Conservation (phyloP, 2,888 invertebrate species). For the Nudaria mundana region DNA sequence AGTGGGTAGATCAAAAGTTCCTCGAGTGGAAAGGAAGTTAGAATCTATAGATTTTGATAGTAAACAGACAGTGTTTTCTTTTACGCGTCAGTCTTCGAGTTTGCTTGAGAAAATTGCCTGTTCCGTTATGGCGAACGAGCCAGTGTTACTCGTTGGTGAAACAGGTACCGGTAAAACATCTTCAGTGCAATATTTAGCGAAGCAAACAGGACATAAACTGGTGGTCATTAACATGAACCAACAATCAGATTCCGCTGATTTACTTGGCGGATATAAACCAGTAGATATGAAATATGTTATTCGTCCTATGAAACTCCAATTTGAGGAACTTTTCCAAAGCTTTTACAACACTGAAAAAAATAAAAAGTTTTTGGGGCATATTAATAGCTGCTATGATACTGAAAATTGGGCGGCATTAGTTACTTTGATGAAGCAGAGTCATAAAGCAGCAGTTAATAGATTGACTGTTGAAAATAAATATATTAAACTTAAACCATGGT, state of each 20-base stretch:
- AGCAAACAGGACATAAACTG: slow-evolving; percentile 90
- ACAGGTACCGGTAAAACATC: slow-evolving; percentile 99
- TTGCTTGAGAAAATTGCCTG: slow-evolving; percentile 94
- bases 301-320: slow-evolving; percentile 90
- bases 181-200: slow-evolving; percentile 94
- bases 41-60: slow-evolving; percentile 59
- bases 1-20: slow-evolving; percentile 86
- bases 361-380: slow-evolving; percentile 88
- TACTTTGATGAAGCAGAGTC: slow-evolving; percentile 88
- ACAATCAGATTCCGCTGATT: slow-evolving; percentile 97
- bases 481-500: slow-evolving; percentile 81
- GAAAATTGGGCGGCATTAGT: slow-evolving; percentile 88
- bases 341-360: slow-evolving; percentile 91
- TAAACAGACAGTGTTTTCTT: slow-evolving; percentile 85
- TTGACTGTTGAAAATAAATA: slow-evolving; percentile 58
- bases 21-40: slow-evolving; percentile 62
- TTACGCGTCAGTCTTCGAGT: slow-evolving; percentile 90
- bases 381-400: slow-evolving; percentile 88
- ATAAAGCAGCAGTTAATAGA: slow-evolving; percentile 83
- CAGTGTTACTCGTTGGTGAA: slow-evolving; percentile 97
- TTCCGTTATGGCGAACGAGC: slow-evolving; percentile 91
- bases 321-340: slow-evolving; percentile 89
- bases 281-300: slow-evolving; percentile 93
- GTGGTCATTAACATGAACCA: slow-evolving; percentile 99
- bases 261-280: slow-evolving; percentile 98